Percentiles rank a stretch among this genome's conserved stretches.
phyloP scores from a whole-genome alignment of 2,113 vertebrate genomes.

The Cheilinus undulatus region DNA sequence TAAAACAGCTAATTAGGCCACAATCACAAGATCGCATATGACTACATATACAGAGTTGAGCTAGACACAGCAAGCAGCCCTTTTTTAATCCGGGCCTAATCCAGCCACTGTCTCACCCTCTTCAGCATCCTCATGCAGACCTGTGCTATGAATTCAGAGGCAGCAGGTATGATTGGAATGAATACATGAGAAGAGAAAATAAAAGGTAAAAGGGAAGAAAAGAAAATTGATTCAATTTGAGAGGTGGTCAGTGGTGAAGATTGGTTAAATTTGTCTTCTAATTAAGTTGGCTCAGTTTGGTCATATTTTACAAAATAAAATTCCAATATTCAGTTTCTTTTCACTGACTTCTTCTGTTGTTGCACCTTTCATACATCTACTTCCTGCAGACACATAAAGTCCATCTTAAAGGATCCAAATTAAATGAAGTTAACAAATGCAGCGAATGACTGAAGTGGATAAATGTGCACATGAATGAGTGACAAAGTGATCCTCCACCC shows the following conservation, averaged over 20 bases:
- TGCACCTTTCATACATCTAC: neutral
- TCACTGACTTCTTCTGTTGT: conserved; percentile 2
- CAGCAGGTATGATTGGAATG: conserved; percentile 49
- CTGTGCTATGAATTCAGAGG: conserved; percentile 59
- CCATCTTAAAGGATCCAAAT: neutral
- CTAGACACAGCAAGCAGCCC: conserved; percentile 62
- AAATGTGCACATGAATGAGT: conserved; percentile 12
- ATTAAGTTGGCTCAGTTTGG: conserved; percentile 21
- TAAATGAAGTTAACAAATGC: conserved; percentile 25
- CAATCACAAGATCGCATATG: conserved; percentile 65
- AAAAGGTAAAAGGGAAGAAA: conserved; percentile 40
- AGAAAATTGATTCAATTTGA: conserved; percentile 56
- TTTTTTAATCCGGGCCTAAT: conserved; percentile 73
- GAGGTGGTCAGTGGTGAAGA: conserved; percentile 39
- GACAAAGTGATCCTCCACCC: conserved; percentile 32
- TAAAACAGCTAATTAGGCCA: conserved; percentile 67
- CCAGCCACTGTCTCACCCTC: conserved; percentile 56
- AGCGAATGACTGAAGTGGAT: conserved; percentile 29
- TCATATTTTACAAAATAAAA: neutral
- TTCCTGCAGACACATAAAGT: conserved; percentile 19
- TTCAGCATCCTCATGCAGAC: conserved; percentile 52
- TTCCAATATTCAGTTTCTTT: conserved; percentile 4
- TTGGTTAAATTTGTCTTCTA: conserved; percentile 51
- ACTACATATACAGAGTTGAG: conserved; percentile 62
- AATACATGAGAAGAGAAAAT: conserved; percentile 59